Base-by-base conservation (phyloP, 2,797 vertebrate genomes). In the Neoniphon sammara region DNA sequence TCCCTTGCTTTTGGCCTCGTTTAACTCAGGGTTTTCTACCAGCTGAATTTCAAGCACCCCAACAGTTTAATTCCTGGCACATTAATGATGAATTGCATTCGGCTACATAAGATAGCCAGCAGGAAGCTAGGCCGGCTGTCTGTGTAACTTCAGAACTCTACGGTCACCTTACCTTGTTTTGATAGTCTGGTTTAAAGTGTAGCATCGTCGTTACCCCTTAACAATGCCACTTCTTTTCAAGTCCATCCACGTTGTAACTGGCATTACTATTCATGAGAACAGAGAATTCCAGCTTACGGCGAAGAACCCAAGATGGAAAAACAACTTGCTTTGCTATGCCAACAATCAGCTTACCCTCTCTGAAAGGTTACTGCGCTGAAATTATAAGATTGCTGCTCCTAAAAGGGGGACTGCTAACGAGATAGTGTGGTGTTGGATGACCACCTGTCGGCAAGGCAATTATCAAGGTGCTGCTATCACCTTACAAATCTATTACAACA, bases 161-260 rank as follows among this genome's bases (percentile, higher is more conserved):
- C 68, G 87, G 85, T 93, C 82, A 81, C 66, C 93, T 94, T 94
- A 94, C 94, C 93, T 93, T 92, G 90, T 89, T 92, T 87, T 91
- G 91, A 91, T 91, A 89, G 85, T 93, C 91, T 65, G 91, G 86
- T 78, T 92, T 92, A 83, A 87, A 92, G 86, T 90, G 92, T 67
- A 91, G 86, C 94, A 94, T 95, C 62, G 80, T 73, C 21, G 2
- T 66, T 66, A 58, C 63, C 77, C 76, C 66, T 79, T 87, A 83
- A 79, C 74, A 49, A 73, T 85, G 87, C 81, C 81, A 84, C 65
- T 75, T 81, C 80, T 79, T 83, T 80, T 89, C 82, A 81, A 80
- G 79, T 77, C 63, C 70, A 78, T 89, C 83, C 85, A 72, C 73
- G 79, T 82, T 78, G 82, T 87, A 90, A 89, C 89, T 82, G 77